These are phyloP conservation scores for Mareca strepera DNA, from an alignment of 2,797 vertebrate genomes.

Conservation along the genomic window DNA sequence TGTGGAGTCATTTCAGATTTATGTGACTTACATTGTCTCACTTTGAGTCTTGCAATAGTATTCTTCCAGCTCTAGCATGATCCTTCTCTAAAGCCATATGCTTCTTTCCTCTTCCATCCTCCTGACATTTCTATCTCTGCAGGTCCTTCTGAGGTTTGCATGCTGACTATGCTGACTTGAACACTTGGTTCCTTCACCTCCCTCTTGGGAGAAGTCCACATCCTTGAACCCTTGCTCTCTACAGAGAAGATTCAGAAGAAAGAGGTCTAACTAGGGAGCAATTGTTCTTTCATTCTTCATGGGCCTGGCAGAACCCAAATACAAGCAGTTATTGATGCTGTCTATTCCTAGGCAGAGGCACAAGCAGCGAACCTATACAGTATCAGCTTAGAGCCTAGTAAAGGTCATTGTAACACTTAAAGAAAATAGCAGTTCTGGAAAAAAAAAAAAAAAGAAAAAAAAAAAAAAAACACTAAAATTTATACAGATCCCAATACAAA, in stretches of 20 bases:
- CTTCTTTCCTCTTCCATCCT: background rate
- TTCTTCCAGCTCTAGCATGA: background rate
- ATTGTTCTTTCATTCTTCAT: background rate
- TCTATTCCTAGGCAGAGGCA: background rate
- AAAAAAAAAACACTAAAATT: background rate
- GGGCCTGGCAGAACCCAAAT: background rate
- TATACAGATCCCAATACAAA: background rate
- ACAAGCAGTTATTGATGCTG: background rate
- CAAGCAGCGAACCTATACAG: background rate
- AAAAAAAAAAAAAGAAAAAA: background rate
- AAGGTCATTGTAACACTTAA: background rate
- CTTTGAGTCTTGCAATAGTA: background rate
- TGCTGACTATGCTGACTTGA: background rate
- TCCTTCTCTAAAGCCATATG: background rate
- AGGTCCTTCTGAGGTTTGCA: background rate
- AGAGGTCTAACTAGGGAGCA: background rate
- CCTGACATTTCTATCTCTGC: background rate
- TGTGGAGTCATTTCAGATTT: background rate
- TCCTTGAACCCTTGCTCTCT: background rate
- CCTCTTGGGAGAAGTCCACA: background rate
- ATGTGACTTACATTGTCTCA: rapidly evolving
- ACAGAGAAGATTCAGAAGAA: background rate
- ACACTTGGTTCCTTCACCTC: background rate
- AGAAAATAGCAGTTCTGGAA: conserved; percentile 11
- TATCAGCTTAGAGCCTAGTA: background rate